Evolutionary conservation across 2,888 invertebrate genomes (phyloP).

Genomic region (Galerucella nymphaeae): DNA sequence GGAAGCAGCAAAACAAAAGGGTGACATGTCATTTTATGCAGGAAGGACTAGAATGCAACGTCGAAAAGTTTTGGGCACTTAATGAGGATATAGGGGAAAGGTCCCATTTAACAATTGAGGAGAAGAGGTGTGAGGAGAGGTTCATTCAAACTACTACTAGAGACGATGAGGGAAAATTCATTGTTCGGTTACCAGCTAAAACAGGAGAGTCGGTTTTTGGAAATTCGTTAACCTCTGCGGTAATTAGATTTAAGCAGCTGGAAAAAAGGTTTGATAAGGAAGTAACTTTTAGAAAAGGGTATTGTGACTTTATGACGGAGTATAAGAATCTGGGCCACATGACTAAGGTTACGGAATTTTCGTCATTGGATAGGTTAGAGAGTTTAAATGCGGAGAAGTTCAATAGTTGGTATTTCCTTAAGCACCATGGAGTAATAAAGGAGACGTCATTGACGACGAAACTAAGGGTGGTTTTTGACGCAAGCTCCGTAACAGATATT

Average conservation of each 20-base stretch:
- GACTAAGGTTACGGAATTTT: conserved; percentile 17
- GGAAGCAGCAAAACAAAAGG: not conserved
- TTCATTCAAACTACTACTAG: conserved; percentile 16
- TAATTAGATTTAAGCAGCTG: conserved; percentile 20
- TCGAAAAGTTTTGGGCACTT: conserved; percentile 27
- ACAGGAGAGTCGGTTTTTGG: not conserved
- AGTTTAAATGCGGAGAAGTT: too few relatives aligned
- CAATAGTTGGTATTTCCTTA: not conserved
- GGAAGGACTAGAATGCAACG: not conserved
- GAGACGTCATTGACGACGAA: conserved; percentile 38
- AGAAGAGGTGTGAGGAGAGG: conserved; percentile 24
- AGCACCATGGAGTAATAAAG: conserved; percentile 42
- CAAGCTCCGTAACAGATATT: conserved; percentile 31
- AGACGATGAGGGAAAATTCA: conserved; percentile 24
- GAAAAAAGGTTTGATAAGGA: conserved; percentile 28
- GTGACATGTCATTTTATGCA: not conserved
- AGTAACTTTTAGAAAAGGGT: not conserved
- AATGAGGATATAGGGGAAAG: conserved; percentile 21
- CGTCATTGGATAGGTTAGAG: not conserved
- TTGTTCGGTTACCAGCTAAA: conserved; percentile 22
- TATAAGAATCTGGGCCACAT: conserved; percentile 33
- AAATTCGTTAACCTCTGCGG: conserved; percentile 15
- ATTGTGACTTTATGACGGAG: conserved; percentile 30
- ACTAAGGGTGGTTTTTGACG: too few relatives aligned
- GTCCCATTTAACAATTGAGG: conserved; percentile 14